Percentiles rank a stretch among this genome's conserved stretches.
phyloP scores from a whole-genome alignment of 2,113 vertebrate genomes.

The Nothocercus julius region DNA sequence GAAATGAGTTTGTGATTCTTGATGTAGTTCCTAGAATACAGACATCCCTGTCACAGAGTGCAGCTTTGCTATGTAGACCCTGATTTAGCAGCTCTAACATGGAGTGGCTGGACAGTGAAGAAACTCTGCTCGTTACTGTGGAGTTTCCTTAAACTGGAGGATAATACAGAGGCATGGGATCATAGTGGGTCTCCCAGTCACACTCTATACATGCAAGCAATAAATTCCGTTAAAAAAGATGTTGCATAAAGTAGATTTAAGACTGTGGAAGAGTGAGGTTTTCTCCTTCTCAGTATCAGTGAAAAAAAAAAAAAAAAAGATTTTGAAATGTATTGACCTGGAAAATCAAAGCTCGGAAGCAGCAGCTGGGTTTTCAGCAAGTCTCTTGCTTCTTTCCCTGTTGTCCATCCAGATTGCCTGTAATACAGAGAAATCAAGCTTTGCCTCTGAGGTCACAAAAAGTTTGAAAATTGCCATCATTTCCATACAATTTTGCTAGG shows the following conservation, averaged over 20 bases:
- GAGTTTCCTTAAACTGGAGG: not conserved
- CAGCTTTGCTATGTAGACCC: not conserved
- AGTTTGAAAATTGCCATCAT: not conserved
- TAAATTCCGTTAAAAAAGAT: not conserved
- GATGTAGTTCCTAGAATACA: not conserved
- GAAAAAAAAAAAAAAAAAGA: not conserved
- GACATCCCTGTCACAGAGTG: not conserved
- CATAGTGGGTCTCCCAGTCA: not conserved
- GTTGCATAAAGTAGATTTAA: not conserved
- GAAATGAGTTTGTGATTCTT: not conserved
- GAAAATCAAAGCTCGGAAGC: conserved; percentile 30
- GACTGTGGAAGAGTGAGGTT: not conserved
- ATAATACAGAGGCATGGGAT: not conserved
- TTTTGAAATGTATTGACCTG: conserved; percentile 8
- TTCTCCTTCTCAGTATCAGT: not conserved
- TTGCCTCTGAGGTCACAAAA: not conserved
- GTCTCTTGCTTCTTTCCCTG: conserved; percentile 17
- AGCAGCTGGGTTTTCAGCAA: conserved; percentile 38
- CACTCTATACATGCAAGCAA: not conserved
- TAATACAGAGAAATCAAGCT: not conserved
- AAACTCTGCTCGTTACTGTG: not conserved
- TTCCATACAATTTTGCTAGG: not conserved
- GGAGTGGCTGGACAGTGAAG: not conserved
- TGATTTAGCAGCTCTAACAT: not conserved
- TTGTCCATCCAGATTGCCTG: conserved; percentile 13